Evolutionary conservation across 2,888 invertebrate species (phyloP), one percentile per base, ranked within the genome.

Genomic region (Pinctada fucata): DNA sequence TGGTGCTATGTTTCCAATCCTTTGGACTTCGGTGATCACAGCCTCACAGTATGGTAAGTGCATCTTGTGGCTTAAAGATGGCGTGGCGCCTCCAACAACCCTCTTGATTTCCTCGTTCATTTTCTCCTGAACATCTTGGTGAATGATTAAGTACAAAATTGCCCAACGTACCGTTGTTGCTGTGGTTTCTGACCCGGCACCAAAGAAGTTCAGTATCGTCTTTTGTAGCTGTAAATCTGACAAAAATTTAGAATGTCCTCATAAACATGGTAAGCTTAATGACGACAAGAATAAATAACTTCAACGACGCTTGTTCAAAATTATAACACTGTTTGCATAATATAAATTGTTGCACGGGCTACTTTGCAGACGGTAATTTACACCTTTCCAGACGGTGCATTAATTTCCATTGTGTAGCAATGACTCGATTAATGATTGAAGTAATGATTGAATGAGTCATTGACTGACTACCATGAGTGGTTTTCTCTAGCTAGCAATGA

Each of bases 141-240:
- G n/a, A 10, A 50, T 65, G 8, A 74, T n/a, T 8, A 74, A 31
- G 31, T 16, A 67, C 45, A 74, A 50, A 50, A 74, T 49, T 49
- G n/a, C n/a, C 74, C 74, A 74, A 50, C 66, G 65, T 2, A 74
- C 8, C 8, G 67, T 47, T 48, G 73, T 73, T 10, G 73, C 63
- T 4, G 73, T 73, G n/a, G 73, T 64, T 45, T 72, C 72, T 10
- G 72, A 52, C 13, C 72, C 72, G 3, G 69, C 78, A 49, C 82
- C 67, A 69, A 87, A 85, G 6, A 88, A 72, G 63, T 88, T 86
- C 0, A 64, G 69, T 45, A 87, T 79, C 3, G 68, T 75, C 3
- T 68, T 72, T 6, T 75, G 16, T 2, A 86, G 72, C 16, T 86
- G 70, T 69, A 78, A 72, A 16, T 72, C 86, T 85, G 47, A 3